These are phyloP conservation scores for Aphidius ervi DNA, from an alignment of 1,140 invertebrate genomes.

Conservation along the genomic window DNA sequence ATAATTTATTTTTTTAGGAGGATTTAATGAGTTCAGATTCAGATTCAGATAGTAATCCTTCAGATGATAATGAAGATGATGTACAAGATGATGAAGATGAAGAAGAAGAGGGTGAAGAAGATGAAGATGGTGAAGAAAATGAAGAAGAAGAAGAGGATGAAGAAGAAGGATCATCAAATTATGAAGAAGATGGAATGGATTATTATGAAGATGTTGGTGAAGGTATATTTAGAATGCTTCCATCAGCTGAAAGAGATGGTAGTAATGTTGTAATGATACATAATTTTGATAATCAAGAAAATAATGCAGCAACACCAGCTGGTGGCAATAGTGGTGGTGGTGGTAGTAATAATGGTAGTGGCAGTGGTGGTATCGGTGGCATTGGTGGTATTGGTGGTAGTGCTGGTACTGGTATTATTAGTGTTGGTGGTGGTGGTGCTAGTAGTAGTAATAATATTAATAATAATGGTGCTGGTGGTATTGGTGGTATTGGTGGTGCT, in stretches of 20 bases:
- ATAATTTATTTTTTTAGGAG: slow-evolving; percentile 42
- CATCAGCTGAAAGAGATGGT: slow-evolving; percentile 55
- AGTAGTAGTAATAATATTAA: no score
- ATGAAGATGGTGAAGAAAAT: slow-evolving; percentile 53
- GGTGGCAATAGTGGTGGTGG: no score
- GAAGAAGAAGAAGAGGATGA: slow-evolving; percentile 65
- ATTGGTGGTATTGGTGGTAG: no score
- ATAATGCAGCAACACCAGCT: slow-evolving; percentile 46
- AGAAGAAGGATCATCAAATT: slow-evolving; percentile 60
- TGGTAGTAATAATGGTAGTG: no score
- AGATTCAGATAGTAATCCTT: slow-evolving; percentile 50
- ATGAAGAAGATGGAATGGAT: slow-evolving; percentile 56
- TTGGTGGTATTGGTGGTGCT: no score
- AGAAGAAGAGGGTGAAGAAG: slow-evolving; percentile 59
- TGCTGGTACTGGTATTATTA: no score
- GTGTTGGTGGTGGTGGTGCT: no score
- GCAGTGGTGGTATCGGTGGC: no score
- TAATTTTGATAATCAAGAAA: slow-evolving; percentile 45
- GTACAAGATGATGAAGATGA: slow-evolving; percentile 60
- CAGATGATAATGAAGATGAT: slow-evolving; percentile 56
- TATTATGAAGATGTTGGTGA: slow-evolving; percentile 53
- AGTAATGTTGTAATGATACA: slow-evolving; percentile 65
- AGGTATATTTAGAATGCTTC: slow-evolving; percentile 51
- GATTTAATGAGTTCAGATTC: slow-evolving; percentile 59
- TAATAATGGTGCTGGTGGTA: no score